Conservation (phyloP, 2,888 invertebrate species). For the Chrysotoxum bicinctum region DNA sequence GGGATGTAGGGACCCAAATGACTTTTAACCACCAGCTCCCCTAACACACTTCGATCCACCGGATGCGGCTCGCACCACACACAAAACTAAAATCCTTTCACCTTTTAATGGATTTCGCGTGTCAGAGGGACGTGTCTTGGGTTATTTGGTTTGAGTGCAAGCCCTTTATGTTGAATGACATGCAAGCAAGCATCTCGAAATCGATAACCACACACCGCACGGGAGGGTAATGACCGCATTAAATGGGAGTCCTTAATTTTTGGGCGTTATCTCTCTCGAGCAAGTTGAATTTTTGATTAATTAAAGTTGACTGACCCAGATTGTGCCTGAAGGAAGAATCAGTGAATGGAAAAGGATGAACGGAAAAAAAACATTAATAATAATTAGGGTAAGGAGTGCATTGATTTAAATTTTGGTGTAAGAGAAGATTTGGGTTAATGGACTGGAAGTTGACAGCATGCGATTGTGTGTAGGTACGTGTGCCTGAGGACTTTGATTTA, state of each 20-base stretch:
- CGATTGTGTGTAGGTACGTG: neutral
- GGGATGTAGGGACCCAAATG: conserved; percentile 28
- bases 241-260: conserved; percentile 34
- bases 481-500: neutral
- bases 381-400: conserved; percentile 27
- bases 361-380: conserved; percentile 17
- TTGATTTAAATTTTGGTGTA: conserved; percentile 33
- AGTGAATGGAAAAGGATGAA: conserved; percentile 5
- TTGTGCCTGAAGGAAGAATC: conserved; percentile 12
- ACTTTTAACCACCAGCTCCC: conserved; percentile 25
- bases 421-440: conserved; percentile 18
- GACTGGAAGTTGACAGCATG: conserved; percentile 31
- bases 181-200: conserved; percentile 32
- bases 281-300: conserved; percentile 36
- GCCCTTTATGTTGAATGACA: conserved; percentile 46
- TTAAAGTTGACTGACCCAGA: conserved; percentile 34
- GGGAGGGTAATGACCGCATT: conserved; percentile 22
- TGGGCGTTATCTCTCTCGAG: conserved; percentile 4
- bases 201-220: conserved; percentile 22
- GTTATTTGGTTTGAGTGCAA: neutral
- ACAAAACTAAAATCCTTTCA: conserved; percentile 53
- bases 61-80: neutral
- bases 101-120: conserved; percentile 66
- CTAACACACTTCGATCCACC: conserved; percentile 34
- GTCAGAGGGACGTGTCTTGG: conserved; percentile 25